Conservation (phyloP, 2,113 vertebrate genomes). For the Takifugu bimaculatus region DNA sequence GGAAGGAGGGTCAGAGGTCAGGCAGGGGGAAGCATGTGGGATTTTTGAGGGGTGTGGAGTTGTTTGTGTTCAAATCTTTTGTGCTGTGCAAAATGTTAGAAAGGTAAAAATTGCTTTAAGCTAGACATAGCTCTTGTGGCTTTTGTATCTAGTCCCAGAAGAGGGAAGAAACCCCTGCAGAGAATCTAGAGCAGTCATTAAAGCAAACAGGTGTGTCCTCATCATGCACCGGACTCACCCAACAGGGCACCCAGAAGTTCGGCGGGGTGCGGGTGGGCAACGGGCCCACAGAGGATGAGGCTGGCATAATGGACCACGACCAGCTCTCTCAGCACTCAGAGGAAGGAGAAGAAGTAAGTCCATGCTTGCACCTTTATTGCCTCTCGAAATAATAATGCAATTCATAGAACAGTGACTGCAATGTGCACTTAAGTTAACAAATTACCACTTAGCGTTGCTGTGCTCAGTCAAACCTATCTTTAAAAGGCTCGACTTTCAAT, state of each 20-base stretch:
- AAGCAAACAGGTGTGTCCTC: constrained; percentile 79
- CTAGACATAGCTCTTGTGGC: constrained; percentile 77
- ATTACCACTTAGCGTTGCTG: too few species aligned
- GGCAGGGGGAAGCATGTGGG: too few species aligned
- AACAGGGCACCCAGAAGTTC: constrained; percentile 97
- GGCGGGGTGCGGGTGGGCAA: constrained; percentile 97
- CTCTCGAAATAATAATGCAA: too few species aligned
- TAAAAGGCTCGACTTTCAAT: too few species aligned
- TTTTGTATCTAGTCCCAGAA: constrained; percentile 82
- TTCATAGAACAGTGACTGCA: too few species aligned
- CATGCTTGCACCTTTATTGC: too few species aligned
- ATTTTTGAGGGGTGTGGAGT: too few species aligned
- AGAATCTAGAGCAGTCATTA: constrained; percentile 79
- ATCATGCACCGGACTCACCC: constrained; percentile 77
- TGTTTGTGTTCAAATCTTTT: too few species aligned
- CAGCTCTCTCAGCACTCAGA: constrained; percentile 96
- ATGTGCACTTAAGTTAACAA: too few species aligned
- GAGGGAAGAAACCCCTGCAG: constrained; percentile 76
- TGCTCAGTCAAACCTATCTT: too few species aligned
- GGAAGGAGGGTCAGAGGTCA: too few species aligned
- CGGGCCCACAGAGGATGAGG: constrained; percentile 97
- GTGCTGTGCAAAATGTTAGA: too few species aligned
- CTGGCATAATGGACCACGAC: constrained; percentile 99
- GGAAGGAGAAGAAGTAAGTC: constrained; percentile 91
- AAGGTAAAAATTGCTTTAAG: constrained; percentile 58